Base-by-base conservation (phyloP, 1,140 invertebrate species). In the Arion vulgaris region DNA sequence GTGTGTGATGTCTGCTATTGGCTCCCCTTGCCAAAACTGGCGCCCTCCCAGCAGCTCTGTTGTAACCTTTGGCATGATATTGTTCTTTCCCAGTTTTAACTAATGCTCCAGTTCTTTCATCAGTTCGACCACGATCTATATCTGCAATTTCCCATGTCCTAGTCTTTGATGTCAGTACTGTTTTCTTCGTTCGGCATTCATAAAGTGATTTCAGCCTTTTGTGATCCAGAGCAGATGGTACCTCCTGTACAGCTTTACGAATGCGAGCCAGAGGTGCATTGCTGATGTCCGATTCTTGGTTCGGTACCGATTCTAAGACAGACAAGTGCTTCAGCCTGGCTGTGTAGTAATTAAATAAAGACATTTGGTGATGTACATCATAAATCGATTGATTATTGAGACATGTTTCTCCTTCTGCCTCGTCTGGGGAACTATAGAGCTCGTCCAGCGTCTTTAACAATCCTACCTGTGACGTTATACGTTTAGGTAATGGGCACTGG, bases 401-500 rank as follows among this genome's bases (percentile, higher is more conserved):
- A 5, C 1, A 15, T 17, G 15, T 15, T 15, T 28, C 72, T 17
- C 39, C 34, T 13, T 74, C 72, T 45, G 5, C 38, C 15, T 74
- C n/a, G 19, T 74, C 72, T 5, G 26, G 45, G 19, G 72, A 36
- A 39, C 41, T 74, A 28, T 41, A 74, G 9, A 74, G 34, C 19
- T 74, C 72, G n/a, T 74, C 72, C 11, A 74, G 34, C 15, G 72
- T 74, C n/a, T 74, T 74, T 13, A 74, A 39, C 15, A 74, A 28
- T 39, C 39, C 28, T 1, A 74, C 72, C n/a, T 74, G 72, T 9
- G 72, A 74, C 13, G 72, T 74, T 1, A 74, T 17, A 15, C 39
- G n/a, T n/a, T 28, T 74, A 15, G 36, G 34, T 7, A 39, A 38
- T 23, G 41, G 36, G 15, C 36, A 7, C 2, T 39, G 69, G 9